These are phyloP conservation scores for Zoanthus sociatus DNA, from an alignment of 92 coral and sea anemone species.

Conservation along the genomic window DNA sequence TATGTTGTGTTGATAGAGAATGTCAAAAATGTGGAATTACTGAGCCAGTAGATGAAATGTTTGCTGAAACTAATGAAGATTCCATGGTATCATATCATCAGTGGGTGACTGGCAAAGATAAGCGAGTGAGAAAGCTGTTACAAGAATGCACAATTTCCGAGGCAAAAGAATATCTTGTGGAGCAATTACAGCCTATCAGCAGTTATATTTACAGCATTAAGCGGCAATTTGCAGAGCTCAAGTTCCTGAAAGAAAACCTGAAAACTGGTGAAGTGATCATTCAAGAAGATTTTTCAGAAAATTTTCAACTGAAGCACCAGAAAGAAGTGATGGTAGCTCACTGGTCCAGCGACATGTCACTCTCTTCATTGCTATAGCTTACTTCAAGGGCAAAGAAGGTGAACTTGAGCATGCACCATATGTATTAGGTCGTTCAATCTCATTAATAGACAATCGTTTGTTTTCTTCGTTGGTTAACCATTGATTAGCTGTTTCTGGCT, in stretches of 20 bases:
- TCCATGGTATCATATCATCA: conserved; percentile 51
- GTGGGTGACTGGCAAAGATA: conserved; percentile 55
- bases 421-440: too few species aligned
- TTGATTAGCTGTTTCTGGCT: too few species aligned
- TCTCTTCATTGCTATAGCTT: too few species aligned
- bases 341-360: too few species aligned
- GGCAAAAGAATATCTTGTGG: conserved; percentile 53
- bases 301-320: too few species aligned
- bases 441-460: too few species aligned
- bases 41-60: conserved; percentile 39
- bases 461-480: too few species aligned
- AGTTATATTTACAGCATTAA: conserved; percentile 58
- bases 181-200: conserved; percentile 64
- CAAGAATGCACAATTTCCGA: conserved; percentile 50
- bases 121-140: conserved; percentile 41
- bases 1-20: conserved; percentile 50
- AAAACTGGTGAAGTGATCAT: background rate
- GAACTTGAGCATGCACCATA: too few species aligned
- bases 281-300: too few species aligned
- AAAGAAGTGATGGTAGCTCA: too few species aligned
- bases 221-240: conserved; percentile 17
- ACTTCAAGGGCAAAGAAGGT: too few species aligned
- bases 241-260: background rate
- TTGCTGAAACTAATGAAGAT: conserved; percentile 40
- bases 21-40: conserved; percentile 58